Evolutionary conservation across 1,140 invertebrate species (phyloP).

Genomic region (Halyomorpha halys): DNA sequence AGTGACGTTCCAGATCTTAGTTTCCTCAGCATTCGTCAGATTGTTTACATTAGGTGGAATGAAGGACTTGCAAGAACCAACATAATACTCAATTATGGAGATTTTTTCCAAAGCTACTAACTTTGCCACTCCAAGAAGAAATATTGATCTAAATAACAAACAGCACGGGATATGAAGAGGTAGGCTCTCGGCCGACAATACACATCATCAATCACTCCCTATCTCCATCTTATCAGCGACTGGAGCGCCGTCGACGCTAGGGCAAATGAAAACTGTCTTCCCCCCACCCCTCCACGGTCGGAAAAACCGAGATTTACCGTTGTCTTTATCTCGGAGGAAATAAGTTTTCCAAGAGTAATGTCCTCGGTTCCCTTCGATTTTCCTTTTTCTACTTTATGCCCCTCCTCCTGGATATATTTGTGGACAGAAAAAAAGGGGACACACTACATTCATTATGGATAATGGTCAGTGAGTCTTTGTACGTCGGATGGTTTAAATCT

Average conservation of each 20-base stretch:
- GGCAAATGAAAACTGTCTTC: conserved; percentile 3
- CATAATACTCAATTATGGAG: too few relatives aligned
- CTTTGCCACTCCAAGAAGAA: too few relatives aligned
- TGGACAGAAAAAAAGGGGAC: conserved; percentile 2
- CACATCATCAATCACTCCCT: not conserved
- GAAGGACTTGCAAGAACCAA: too few relatives aligned
- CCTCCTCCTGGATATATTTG: conserved; percentile 8
- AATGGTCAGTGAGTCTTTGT: conserved; percentile 9
- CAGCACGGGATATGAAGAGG: too few relatives aligned
- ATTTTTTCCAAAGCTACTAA: too few relatives aligned
- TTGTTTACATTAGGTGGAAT: too few relatives aligned
- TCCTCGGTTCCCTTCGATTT: conserved; percentile 7
- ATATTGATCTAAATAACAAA: too few relatives aligned
- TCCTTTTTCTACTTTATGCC: conserved; percentile 16
- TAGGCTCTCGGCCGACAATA: conserved; percentile 1
- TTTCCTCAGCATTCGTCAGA: too few relatives aligned
- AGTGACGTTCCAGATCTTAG: too few relatives aligned
- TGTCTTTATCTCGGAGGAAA: conserved; percentile 13
- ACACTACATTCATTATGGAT: conserved; percentile 16
- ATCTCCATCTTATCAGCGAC: conserved; percentile 10
- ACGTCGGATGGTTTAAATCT: too few relatives aligned
- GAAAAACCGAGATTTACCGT: conserved; percentile 16
- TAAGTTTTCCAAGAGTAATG: conserved; percentile 16
- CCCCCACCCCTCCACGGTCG: not conserved
- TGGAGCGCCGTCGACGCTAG: not conserved